Percentiles rank a stretch among this genome's conserved stretches.
phyloP scores from a whole-genome alignment of 2,113 vertebrate genomes.

The Uropsilus gracilis region DNA sequence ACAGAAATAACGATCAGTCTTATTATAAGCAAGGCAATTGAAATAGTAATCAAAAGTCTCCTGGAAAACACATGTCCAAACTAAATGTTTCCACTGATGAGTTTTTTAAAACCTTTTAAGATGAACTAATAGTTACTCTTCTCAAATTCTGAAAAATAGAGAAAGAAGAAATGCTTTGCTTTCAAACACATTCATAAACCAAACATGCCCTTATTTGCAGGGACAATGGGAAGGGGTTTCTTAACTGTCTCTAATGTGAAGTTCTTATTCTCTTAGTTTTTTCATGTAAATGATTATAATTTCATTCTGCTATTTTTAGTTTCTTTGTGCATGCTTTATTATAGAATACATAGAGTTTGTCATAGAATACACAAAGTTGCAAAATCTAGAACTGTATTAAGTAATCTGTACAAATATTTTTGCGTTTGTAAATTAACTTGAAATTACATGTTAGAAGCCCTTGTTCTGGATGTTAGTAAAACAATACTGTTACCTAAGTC shows the following conservation, averaged over 20 bases:
- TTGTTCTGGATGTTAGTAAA: background rate
- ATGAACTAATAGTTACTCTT: no score
- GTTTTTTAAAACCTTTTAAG: no score
- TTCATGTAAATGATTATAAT: background rate
- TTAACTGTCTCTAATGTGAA: background rate
- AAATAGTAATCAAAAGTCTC: no score
- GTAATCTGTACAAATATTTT: background rate
- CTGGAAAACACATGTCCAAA: no score
- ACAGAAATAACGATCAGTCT: no score
- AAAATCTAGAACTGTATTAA: background rate
- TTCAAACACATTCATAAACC: no score
- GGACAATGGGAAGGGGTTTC: background rate
- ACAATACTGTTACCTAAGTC: background rate
- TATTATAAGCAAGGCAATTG: no score
- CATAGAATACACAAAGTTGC: background rate
- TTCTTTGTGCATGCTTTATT: background rate
- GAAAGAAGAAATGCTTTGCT: no score
- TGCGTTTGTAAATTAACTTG: no score
- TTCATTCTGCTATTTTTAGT: background rate
- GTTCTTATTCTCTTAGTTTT: background rate
- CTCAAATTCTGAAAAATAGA: no score
- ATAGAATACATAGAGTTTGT: no score
- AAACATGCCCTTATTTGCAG: background rate
- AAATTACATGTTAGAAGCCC: background rate
- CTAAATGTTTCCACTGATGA: no score